These are phyloP conservation scores for Silurus meridionalis DNA, from an alignment of 2,113 vertebrate species.

Conservation along the genomic window DNA sequence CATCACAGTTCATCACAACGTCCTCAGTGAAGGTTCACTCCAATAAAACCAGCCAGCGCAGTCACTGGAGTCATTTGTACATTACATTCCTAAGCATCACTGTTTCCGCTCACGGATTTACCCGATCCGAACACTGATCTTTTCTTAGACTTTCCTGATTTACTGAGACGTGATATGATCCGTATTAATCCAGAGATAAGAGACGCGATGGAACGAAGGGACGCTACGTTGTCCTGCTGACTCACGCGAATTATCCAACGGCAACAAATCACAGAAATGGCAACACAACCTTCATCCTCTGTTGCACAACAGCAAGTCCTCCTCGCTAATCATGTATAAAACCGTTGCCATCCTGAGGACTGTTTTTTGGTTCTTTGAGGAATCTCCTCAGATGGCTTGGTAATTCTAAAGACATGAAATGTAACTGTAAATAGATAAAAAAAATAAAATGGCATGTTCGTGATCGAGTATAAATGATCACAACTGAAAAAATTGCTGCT, in stretches of 20 bases:
- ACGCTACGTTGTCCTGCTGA: conserved; percentile 44
- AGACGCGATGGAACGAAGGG: background rate
- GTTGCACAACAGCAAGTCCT: conserved; percentile 15
- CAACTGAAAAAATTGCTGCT: background rate
- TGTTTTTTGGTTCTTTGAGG: no score
- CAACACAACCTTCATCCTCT: conserved; percentile 42
- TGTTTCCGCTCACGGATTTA: background rate
- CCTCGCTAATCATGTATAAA: conserved; percentile 17
- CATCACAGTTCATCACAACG: background rate
- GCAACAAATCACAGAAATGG: conserved; percentile 44
- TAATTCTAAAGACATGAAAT: background rate
- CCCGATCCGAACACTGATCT: background rate
- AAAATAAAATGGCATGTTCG: background rate
- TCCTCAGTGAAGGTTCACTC: background rate
- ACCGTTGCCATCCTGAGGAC: background rate
- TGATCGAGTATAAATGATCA: background rate
- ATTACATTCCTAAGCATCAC: background rate
- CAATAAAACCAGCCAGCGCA: background rate
- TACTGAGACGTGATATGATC: background rate
- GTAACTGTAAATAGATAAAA: background rate
- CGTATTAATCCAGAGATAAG: background rate
- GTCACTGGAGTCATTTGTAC: background rate
- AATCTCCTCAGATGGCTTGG: no score
- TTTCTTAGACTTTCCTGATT: background rate
- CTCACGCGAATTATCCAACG: conserved; percentile 48